Percentiles rank a stretch among this genome's conserved stretches.
Conservation (phyloP, 2,888 invertebrate species). For the Eupeodes luniger region DNA sequence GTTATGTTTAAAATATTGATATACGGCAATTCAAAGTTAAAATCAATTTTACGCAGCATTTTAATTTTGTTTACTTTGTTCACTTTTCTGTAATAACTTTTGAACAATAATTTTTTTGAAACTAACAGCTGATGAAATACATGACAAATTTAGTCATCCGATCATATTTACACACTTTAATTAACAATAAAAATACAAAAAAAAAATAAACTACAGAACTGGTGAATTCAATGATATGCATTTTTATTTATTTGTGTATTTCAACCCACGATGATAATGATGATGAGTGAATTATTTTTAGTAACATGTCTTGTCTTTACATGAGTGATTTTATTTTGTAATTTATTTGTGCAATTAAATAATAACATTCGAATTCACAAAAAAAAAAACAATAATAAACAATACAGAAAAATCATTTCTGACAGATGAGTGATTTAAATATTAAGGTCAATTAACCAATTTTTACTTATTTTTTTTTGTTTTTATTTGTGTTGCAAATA, state of each 20-base stretch:
- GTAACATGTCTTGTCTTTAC: background rate
- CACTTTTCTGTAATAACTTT: too few relatives aligned
- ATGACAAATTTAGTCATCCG: too few relatives aligned
- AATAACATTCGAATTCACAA: background rate
- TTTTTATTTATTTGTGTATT: background rate
- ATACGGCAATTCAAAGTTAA: too few relatives aligned
- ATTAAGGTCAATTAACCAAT: constrained; percentile 14
- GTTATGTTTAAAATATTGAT: too few relatives aligned
- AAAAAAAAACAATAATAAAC: background rate
- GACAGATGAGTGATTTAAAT: constrained; percentile 2
- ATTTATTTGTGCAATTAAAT: constrained; percentile 18
- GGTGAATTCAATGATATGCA: background rate
- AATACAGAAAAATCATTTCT: background rate
- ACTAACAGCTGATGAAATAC: too few relatives aligned
- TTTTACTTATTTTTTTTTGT: background rate
- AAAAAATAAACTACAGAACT: background rate
- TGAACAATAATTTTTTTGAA: too few relatives aligned
- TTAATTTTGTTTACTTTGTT: too few relatives aligned
- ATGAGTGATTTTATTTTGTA: constrained; percentile 45
- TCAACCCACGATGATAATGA: background rate
- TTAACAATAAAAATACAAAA: background rate
- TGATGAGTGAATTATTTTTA: background rate
- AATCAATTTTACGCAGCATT: too few relatives aligned
- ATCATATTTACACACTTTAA: too few relatives aligned
- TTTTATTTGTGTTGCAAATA: background rate